A percentile compares a stretch with the other conserved stretches of the same genome.
These are phyloP conservation scores for Neomorphus geoffroyi DNA, from an alignment of 2,797 vertebrate species.

Conservation along the genomic window DNA sequence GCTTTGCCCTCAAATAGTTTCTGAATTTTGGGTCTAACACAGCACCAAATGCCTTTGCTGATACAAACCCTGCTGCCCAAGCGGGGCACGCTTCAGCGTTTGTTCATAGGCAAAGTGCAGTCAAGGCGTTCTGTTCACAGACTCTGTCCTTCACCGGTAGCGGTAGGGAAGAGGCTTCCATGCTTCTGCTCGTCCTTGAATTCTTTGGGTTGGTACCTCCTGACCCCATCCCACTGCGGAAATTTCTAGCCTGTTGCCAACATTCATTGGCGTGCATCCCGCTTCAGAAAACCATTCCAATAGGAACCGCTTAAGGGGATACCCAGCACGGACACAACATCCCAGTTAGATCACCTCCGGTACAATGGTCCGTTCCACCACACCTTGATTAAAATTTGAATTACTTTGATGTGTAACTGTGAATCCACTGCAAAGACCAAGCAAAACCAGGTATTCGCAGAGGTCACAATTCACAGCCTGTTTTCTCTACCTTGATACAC, in stretches of 20 bases:
- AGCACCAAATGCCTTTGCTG: not conserved
- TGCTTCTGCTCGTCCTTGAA: not conserved
- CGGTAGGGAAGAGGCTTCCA: not conserved
- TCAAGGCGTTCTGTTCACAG: not conserved
- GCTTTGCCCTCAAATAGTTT: not conserved
- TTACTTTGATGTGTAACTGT: not conserved
- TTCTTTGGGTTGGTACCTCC: not conserved
- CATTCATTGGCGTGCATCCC: not conserved
- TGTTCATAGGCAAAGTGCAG: not conserved
- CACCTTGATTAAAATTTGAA: not conserved
- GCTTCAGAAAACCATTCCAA: not conserved
- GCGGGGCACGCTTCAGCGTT: not conserved
- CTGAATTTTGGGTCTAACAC: not conserved
- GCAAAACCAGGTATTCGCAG: not conserved
- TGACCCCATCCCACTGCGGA: not conserved
- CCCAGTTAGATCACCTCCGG: not conserved
- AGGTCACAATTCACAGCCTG: not conserved
- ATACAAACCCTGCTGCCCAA: not conserved
- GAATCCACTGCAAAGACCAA: not conserved
- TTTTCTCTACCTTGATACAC: not conserved
- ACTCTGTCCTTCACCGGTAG: not conserved
- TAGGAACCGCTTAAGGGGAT: not conserved
- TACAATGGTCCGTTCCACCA: not conserved
- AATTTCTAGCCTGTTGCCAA: not conserved
- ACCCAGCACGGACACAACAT: not conserved